Base-by-base conservation (phyloP, 2,113 vertebrate species). In the Cynopterus brachyotis region DNA sequence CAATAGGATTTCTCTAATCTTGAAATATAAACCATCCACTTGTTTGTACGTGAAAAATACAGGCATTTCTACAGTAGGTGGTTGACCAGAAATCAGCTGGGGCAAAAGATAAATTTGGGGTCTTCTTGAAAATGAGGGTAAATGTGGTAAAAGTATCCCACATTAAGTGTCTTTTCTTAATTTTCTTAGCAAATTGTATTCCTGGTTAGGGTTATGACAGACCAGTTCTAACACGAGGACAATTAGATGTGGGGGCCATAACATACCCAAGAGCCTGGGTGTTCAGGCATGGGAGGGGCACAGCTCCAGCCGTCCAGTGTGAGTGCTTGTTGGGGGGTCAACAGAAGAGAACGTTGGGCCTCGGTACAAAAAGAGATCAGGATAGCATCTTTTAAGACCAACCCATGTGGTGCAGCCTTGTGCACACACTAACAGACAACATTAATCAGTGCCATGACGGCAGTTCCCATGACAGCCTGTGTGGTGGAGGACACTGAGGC, bases 361-460 rank as follows among this genome's bases (percentile, higher is more conserved):
- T 86, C 32, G 9, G 40, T 82, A 22, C 50, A 66, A 35, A 15
- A 0, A 11, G 22, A 55, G 15, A 1, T 35, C 62, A 6, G 60
- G 45, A 30, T 37, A 0, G 6, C 22, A 8, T 9, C 69, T n/a
- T 66, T 67, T 15, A 26, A 80, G 78, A 32, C 5, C 2, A 24
- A 17, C 35, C 15, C 6, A 0, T 2, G 13, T 9, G 0, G 17
- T 7, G 26, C 22, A n/a, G 45, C 69, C 75, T 70, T 17, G 12
- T 22, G 13, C 35, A 6, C 4, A 32, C 28, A 0, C 0, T 15
- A 0, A 32, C 3, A 17, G 50, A 4, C 30, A 37, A 0, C 3
- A 26, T 9, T 53, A 6, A 5, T 45, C 16, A 9, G 37, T 3
- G 3, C 28, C 45, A 0, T 59, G 9, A 11, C 81, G 26, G 19